Conservation (phyloP, 2,888 invertebrate genomes). For the Andrena haemorrhoa region DNA sequence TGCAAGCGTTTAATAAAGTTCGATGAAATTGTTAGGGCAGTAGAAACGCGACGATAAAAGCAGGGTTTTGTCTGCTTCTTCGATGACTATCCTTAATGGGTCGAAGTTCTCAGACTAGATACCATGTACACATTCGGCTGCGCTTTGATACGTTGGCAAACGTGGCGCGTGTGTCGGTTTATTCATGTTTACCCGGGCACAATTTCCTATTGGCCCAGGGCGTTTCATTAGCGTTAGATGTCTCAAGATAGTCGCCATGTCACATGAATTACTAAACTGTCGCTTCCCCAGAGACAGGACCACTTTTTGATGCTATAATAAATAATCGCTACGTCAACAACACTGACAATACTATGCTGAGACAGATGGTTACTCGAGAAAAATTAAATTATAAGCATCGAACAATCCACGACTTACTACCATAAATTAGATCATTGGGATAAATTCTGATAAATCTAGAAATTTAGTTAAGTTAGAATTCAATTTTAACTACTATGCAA, state of each 20-base stretch:
- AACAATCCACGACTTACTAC: not conserved
- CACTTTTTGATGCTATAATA: conserved; percentile 35
- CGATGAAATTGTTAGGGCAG: too few species aligned
- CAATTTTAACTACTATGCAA: not conserved
- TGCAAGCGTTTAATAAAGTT: too few species aligned
- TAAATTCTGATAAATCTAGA: not conserved
- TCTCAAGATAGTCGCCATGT: conserved; percentile 57
- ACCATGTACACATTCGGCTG: conserved; percentile 17
- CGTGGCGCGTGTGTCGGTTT: conserved; percentile 46
- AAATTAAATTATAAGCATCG: not conserved
- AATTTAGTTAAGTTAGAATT: not conserved
- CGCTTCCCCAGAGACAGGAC: conserved; percentile 17
- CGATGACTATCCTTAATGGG: not conserved
- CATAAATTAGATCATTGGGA: not conserved
- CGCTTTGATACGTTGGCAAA: conserved; percentile 31
- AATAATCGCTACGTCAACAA: not conserved
- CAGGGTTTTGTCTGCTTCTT: not conserved
- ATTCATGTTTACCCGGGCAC: conserved; percentile 68
- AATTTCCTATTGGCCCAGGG: conserved; percentile 71
- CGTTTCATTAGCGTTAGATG: conserved; percentile 67
- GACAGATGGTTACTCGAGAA: not conserved
- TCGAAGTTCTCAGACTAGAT: conserved; percentile 51
- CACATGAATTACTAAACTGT: conserved; percentile 35
- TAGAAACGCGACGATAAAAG: too few species aligned
- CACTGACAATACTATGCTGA: not conserved